These are phyloP conservation scores for Hetaerina titia DNA, from an alignment of 2,888 invertebrate species.

Conservation along the genomic window DNA sequence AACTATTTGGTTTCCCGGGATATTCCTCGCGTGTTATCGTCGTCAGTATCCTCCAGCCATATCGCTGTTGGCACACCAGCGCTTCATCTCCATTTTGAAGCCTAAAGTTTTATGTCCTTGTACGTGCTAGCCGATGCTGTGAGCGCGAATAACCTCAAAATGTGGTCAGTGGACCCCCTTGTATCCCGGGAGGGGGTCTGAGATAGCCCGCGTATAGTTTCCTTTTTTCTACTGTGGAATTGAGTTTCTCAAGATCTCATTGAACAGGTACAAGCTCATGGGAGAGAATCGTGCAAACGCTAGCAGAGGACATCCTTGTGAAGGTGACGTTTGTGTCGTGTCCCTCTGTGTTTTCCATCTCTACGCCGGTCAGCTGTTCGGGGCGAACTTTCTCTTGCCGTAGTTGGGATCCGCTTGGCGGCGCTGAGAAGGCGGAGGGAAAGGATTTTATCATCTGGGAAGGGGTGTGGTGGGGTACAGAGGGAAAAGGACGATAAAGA, in stretches of 20 bases:
- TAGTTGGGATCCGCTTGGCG: neutral
- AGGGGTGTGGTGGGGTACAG: neutral
- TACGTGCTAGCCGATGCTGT: neutral
- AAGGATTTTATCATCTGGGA: neutral
- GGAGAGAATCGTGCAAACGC: neutral
- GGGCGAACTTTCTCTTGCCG: neutral
- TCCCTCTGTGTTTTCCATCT: neutral
- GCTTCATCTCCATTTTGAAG: neutral
- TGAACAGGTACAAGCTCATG: neutral
- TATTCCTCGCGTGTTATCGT: neutral
- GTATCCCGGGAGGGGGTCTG: neutral
- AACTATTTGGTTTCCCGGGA: neutral
- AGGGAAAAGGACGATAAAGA: neutral
- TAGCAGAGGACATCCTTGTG: neutral
- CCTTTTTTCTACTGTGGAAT: too few species aligned
- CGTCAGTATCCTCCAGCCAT: neutral
- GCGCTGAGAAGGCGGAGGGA: neutral
- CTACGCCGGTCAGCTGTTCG: neutral
- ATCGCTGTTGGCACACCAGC: neutral
- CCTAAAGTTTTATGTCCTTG: too few species aligned
- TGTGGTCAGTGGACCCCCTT: neutral
- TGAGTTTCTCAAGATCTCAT: too few species aligned
- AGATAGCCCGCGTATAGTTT: neutral
- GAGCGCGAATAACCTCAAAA: neutral
- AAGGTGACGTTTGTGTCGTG: neutral